These are phyloP conservation scores for Thaleichthys pacificus DNA, from an alignment of 2,797 vertebrate species.

Conservation along the genomic window DNA sequence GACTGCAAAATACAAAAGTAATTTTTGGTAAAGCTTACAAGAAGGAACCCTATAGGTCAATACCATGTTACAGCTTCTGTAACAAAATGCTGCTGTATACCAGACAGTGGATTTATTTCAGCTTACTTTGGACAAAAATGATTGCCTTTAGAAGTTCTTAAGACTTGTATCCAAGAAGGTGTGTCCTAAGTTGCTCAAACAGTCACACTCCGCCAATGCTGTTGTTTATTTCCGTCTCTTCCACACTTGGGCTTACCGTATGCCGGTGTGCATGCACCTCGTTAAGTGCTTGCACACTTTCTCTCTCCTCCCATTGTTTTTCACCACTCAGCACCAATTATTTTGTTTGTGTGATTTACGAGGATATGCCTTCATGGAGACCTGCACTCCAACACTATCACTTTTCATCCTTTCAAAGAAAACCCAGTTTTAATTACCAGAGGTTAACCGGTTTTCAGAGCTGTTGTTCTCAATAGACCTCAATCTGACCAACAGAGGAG, in stretches of 20 bases:
- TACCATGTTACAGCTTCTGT: background rate
- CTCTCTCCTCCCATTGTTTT: conserved; percentile 18
- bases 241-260: conserved; percentile 7
- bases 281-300: conserved; percentile 36
- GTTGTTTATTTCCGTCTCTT: conserved; percentile 22
- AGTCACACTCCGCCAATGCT: conserved; percentile 6
- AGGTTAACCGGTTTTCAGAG: conserved; percentile 18
- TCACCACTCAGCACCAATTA: conserved; percentile 49
- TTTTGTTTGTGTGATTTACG: conserved; percentile 53
- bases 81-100: conserved; percentile 37
- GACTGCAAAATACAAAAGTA: too few relatives aligned
- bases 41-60: too few relatives aligned
- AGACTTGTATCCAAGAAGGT: too few relatives aligned
- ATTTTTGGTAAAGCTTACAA: conserved; percentile 50
- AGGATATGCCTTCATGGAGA: conserved; percentile 29
- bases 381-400: conserved; percentile 6
- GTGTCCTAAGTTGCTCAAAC: background rate
- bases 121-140: conserved; percentile 51
- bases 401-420: conserved; percentile 24
- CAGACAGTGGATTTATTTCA: conserved; percentile 42
- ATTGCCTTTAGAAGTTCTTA: conserved; percentile 41
- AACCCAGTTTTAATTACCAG: conserved; percentile 45
- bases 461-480: conserved; percentile 25
- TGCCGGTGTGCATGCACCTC: conserved; percentile 17
- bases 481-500: conserved; percentile 20